phyloP scores from a whole-genome alignment of 2,113 vertebrate genomes.

The Sylvietta virens region DNA sequence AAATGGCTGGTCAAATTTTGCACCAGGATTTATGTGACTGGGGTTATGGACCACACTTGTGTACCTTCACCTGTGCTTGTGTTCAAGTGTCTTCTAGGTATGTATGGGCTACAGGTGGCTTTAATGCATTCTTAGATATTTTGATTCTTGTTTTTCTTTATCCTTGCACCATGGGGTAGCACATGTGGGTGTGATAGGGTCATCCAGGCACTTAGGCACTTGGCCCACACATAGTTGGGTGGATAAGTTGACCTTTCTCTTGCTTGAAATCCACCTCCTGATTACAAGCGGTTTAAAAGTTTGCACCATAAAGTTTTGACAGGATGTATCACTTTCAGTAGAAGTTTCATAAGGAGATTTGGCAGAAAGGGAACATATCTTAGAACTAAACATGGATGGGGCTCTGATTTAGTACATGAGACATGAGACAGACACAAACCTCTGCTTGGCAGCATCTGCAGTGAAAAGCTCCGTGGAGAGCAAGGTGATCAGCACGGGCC shows the following conservation, averaged over 20 bases:
- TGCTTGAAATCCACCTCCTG: background rate
- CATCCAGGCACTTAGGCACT: background rate
- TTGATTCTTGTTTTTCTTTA: background rate
- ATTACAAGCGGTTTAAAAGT: background rate
- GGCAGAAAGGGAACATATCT: background rate
- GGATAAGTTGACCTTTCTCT: background rate
- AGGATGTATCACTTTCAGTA: background rate
- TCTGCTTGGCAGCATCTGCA: background rate
- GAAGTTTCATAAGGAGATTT: background rate
- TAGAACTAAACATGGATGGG: background rate
- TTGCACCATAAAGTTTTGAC: background rate
- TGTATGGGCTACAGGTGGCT: background rate
- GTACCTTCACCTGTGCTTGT: background rate
- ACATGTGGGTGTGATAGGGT: background rate
- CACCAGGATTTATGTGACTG: background rate
- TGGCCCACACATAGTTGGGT: background rate
- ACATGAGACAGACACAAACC: background rate
- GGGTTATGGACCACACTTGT: background rate
- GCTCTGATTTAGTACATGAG: background rate
- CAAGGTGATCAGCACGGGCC: rapidly evolving
- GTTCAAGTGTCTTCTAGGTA: background rate
- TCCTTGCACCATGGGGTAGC: background rate
- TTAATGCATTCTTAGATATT: background rate
- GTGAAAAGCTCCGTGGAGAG: background rate
- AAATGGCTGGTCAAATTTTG: background rate